These are phyloP conservation scores for Sylvia atricapilla DNA, from an alignment of 2,113 vertebrate species.

Conservation along the genomic window DNA sequence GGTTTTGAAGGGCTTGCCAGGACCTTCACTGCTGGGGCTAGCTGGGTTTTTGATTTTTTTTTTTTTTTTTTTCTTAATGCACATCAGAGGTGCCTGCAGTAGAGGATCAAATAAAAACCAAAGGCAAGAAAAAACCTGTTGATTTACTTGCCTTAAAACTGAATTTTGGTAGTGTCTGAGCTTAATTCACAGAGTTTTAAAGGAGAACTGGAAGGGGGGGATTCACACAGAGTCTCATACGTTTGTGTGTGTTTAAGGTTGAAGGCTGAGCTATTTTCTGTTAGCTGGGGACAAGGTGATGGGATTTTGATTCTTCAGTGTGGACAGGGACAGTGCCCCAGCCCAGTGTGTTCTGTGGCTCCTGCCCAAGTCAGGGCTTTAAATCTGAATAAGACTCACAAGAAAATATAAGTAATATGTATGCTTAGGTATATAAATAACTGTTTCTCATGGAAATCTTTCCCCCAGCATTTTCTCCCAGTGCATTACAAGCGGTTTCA, in stretches of 20 bases:
- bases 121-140: not conserved
- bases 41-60: not conserved
- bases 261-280: not conserved
- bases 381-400: not conserved
- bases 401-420: accelerated
- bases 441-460: not conserved
- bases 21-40: not conserved
- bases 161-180: not conserved
- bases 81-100: not conserved
- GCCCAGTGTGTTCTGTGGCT: not conserved
- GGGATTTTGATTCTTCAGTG: not conserved
- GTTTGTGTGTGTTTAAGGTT: accelerated
- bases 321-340: not conserved
- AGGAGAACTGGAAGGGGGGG: accelerated
- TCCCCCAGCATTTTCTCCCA: not conserved
- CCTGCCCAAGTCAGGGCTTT: not conserved
- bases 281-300: not conserved
- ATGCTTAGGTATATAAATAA: not conserved
- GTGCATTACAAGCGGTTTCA: not conserved
- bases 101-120: not conserved
- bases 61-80: not conserved
- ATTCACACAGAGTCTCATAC: accelerated
- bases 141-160: not conserved
- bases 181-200: not conserved
- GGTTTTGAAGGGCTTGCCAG: constrained; percentile 43